Percentiles rank a stretch among this genome's conserved stretches.
Conservation (phyloP, 2,888 invertebrate species). For the Torymus aiolomorphi region DNA sequence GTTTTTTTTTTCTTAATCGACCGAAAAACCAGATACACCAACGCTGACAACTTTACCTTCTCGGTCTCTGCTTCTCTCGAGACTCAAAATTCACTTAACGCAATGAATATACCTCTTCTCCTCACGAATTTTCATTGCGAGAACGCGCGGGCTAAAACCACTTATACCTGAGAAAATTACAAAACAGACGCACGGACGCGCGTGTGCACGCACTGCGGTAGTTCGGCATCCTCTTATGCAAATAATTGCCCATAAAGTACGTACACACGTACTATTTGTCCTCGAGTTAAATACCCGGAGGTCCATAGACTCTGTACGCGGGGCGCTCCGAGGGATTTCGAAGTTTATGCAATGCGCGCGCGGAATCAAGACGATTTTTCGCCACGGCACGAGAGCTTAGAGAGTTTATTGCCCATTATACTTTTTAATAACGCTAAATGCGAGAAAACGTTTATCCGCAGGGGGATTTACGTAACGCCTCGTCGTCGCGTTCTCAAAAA, state of each 20-base stretch:
- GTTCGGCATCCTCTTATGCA: slow-evolving; percentile 38
- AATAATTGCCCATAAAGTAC: slow-evolving; percentile 39
- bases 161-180: slow-evolving; percentile 8
- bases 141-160: background rate
- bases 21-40: too few relatives aligned
- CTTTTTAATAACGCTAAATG: slow-evolving; percentile 6
- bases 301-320: background rate
- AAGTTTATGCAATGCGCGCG: background rate
- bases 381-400: background rate
- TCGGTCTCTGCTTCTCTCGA: too few relatives aligned
- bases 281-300: slow-evolving; percentile 24
- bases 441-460: background rate
- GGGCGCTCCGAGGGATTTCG: slow-evolving; percentile 9
- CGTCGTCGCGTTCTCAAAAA: too few relatives aligned
- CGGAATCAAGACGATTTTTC: background rate
- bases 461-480: slow-evolving; percentile 1
- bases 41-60: too few relatives aligned
- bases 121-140: too few relatives aligned
- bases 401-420: slow-evolving; percentile 20
- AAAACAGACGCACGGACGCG: slow-evolving; percentile 6
- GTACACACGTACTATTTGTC: slow-evolving; percentile 15
- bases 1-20: too few relatives aligned
- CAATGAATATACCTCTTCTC: too few relatives aligned
- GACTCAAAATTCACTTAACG: too few relatives aligned
- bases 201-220: background rate